Base-by-base conservation (phyloP, 2,888 invertebrate genomes). In the Cephus pygmeus region DNA sequence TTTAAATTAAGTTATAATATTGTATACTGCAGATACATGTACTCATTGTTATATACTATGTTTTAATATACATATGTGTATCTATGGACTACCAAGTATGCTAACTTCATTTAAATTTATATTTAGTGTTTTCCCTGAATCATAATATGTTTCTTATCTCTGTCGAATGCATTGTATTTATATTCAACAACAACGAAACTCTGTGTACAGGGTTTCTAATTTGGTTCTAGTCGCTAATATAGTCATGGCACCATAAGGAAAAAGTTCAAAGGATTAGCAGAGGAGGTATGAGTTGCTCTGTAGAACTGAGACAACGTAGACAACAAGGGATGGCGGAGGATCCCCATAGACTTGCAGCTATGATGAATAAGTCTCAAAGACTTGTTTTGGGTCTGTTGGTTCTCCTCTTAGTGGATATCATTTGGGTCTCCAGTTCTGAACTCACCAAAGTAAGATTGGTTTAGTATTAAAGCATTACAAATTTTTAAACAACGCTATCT, bases 391-490 rank as follows among this genome's bases (percentile, higher is more conserved):
- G 99, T 87, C 93, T 98, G 84, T 94, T 97, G 87, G 94, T 99
- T 86, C 93, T 99, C 82, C 92, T 99, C 84, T 92, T 98, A 87
- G 98, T 99, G 84, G 98, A 98, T 92, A 93, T 98, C 79, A 95
- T 99, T 88, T 99, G 99, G 98, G 98, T 99, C 77, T 95, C 97
- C 77, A 98, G 98, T 75, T 97, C 98, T 69, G 98, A 99, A 93
- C 93, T 99, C 81, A 98, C 98, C 80, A 97, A 98, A 95, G 98
- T 98, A 93, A 92, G 88, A 73, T 73, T n/a, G 30, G 31, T 71
- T 12, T 31, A 31, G 12, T 6, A 56, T 56, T 9, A 23, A 56
- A 23, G 9, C 56, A 56, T 56, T 56, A 56, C 2, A 56, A 56
- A 56, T 23, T 56, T 23, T 9, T 34, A 71, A 71, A 34, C 31